A percentile compares a stretch with the other conserved stretches of the same genome.
Conservation (phyloP, 1,140 invertebrate genomes). For the Colletes latitarsis region DNA sequence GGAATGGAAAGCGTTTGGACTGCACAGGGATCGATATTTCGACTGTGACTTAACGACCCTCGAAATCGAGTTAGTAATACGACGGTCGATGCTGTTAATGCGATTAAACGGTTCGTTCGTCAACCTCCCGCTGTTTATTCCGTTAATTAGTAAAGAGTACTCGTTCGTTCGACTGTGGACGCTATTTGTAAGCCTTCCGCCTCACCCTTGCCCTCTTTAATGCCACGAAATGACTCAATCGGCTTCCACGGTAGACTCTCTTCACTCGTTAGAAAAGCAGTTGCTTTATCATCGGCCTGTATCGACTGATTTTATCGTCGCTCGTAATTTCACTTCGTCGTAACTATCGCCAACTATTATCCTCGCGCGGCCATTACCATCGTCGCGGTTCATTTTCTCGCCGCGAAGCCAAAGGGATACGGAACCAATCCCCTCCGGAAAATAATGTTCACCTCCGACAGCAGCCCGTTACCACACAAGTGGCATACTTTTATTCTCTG, state of each 20-base stretch:
- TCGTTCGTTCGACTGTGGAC: neutral
- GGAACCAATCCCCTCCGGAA: too few species aligned
- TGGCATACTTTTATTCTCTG: too few species aligned
- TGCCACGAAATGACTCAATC: conserved; percentile 2
- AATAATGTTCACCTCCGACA: too few species aligned
- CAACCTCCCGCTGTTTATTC: conserved; percentile 5
- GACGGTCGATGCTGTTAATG: conserved; percentile 16
- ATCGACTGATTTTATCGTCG: conserved; percentile 1
- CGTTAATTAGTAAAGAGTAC: neutral
- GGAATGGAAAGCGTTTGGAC: neutral
- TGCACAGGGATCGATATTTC: neutral
- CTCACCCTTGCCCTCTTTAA: neutral
- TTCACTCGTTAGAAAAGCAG: conserved; percentile 14
- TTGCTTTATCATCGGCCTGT: conserved; percentile 2
- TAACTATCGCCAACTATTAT: conserved; percentile 23
- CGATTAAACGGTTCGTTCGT: conserved; percentile 13
- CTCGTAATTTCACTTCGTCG: conserved; percentile 9
- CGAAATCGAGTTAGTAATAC: conserved; percentile 11
- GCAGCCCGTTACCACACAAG: too few species aligned
- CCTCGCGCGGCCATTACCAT: neutral
- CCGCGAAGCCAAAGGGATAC: too few species aligned
- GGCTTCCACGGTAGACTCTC: neutral
- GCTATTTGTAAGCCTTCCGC: conserved; percentile 8
- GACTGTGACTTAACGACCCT: neutral
- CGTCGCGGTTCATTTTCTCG: too few species aligned